These are phyloP conservation scores for Coptotermes formosanus DNA, from an alignment of 1,140 invertebrate genomes.

Conservation along the genomic window DNA sequence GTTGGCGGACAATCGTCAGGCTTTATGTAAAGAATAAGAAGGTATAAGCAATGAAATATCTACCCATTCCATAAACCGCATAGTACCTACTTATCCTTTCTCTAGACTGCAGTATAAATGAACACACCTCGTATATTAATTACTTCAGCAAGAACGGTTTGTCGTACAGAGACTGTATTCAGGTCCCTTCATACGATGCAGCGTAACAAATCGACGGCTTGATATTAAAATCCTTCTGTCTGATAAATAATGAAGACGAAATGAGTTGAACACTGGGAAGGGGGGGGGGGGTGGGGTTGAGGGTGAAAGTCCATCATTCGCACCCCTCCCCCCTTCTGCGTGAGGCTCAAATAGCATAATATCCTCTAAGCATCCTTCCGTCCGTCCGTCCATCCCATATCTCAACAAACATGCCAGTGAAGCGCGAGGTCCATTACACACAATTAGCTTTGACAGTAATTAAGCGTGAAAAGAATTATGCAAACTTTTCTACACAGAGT, in stretches of 20 bases:
- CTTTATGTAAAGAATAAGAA: too few species aligned
- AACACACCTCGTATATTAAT: too few species aligned
- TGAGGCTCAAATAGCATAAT: not conserved
- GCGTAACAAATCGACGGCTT: too few species aligned
- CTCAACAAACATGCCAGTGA: not conserved
- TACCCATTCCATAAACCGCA: too few species aligned
- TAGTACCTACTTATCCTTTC: too few species aligned
- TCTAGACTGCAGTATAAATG: too few species aligned
- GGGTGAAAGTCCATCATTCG: not conserved
- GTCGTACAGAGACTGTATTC: too few species aligned
- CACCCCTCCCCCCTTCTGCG: not conserved
- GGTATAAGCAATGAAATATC: too few species aligned
- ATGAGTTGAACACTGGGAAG: not conserved
- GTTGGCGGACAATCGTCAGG: too few species aligned
- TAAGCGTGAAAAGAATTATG: slow-evolving; percentile 32
- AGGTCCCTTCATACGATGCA: too few species aligned
- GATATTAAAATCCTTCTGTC: not conserved
- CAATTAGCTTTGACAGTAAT: slow-evolving; percentile 34
- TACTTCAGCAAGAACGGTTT: too few species aligned
- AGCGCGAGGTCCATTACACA: not conserved
- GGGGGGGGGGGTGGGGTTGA: too few species aligned
- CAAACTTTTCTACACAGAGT: slow-evolving; percentile 18
- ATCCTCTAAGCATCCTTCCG: not conserved
- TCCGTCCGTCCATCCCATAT: not conserved
- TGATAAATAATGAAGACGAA: not conserved